Conservation (phyloP, 1,140 invertebrate species). For the Aethina tumida region DNA sequence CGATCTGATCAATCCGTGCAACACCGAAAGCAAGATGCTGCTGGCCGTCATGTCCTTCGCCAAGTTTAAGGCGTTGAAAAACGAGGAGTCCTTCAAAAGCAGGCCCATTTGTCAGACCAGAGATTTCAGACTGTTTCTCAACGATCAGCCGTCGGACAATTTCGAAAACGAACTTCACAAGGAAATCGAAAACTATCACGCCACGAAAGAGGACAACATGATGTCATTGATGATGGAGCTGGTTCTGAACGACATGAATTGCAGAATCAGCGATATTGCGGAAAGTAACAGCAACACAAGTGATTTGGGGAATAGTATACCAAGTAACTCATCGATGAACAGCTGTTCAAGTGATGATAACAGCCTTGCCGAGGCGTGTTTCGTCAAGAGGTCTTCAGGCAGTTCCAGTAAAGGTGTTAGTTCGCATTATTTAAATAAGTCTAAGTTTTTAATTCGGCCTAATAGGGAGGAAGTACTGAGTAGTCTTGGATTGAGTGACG, state of each 20-base stretch:
- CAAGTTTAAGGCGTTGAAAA: constrained; percentile 14
- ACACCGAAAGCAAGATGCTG: constrained; percentile 18
- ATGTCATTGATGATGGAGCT: constrained; percentile 24
- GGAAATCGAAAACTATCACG: constrained; percentile 18
- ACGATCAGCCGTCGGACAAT: constrained; percentile 6
- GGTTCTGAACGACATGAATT: constrained; percentile 18
- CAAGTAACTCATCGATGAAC: no score
- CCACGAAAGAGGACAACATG: constrained; percentile 18
- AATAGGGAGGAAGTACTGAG: constrained; percentile 11
- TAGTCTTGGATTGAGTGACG: constrained; percentile 15
- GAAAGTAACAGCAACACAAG: constrained; percentile 11
- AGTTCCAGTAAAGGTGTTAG: no score
- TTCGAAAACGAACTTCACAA: constrained; percentile 7
- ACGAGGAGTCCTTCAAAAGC: constrained; percentile 14
- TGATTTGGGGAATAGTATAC: no score
- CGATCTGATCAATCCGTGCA: constrained; percentile 22
- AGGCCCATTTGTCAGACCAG: constrained; percentile 12
- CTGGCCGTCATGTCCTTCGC: constrained; percentile 19
- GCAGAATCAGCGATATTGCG: constrained; percentile 11
- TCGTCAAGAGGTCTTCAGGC: no score
- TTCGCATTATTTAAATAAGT: neutral
- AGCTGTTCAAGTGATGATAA: constrained; percentile 8
- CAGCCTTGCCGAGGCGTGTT: neutral
- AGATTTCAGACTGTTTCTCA: constrained; percentile 12
- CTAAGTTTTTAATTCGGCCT: neutral